Percentiles rank a stretch among this genome's conserved stretches.
These are phyloP conservation scores for Lordiphosa stackelbergi DNA, from an alignment of 1,140 invertebrate genomes.

Conservation along the genomic window DNA sequence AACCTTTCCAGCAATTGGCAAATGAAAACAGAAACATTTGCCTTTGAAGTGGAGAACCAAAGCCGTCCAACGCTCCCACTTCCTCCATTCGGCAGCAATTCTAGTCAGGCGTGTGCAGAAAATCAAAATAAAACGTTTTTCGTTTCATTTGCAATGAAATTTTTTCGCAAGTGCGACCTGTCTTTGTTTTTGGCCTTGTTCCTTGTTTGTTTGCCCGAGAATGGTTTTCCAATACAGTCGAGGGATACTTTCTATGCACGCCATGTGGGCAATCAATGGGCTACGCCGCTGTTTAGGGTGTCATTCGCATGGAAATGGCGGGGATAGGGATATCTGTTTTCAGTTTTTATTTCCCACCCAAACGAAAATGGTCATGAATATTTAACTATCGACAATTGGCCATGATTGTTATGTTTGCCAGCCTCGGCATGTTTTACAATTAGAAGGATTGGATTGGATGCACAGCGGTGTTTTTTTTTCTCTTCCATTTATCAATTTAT, in stretches of 20 bases:
- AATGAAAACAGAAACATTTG: slow-evolving; percentile 59
- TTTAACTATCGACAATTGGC: slow-evolving; percentile 68
- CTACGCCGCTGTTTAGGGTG: slow-evolving; percentile 32
- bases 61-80: slow-evolving; percentile 1
- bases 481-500: slow-evolving; percentile 63
- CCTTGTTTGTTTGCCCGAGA: slow-evolving; percentile 27
- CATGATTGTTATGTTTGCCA: slow-evolving; percentile 65
- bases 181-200: slow-evolving; percentile 16
- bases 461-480: slow-evolving; percentile 14
- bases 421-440: slow-evolving; percentile 50
- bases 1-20: slow-evolving; percentile 24
- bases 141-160: slow-evolving; percentile 72
- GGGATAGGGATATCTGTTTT: slow-evolving; percentile 37
- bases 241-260: slow-evolving; percentile 51
- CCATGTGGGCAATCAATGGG: slow-evolving; percentile 64
- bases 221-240: slow-evolving; percentile 64
- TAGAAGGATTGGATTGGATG: slow-evolving; percentile 32
- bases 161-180: slow-evolving; percentile 21
- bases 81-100: slow-evolving; percentile 5
- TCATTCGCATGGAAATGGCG: slow-evolving; percentile 16
- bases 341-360: slow-evolving; percentile 63
- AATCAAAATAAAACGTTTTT: slow-evolving; percentile 73
- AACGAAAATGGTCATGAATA: slow-evolving; percentile 49
- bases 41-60: slow-evolving; percentile 40
- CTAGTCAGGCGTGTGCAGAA: slow-evolving; percentile 55